Conservation (phyloP, 2,797 vertebrate species). For the Loriculus beryllinus region DNA sequence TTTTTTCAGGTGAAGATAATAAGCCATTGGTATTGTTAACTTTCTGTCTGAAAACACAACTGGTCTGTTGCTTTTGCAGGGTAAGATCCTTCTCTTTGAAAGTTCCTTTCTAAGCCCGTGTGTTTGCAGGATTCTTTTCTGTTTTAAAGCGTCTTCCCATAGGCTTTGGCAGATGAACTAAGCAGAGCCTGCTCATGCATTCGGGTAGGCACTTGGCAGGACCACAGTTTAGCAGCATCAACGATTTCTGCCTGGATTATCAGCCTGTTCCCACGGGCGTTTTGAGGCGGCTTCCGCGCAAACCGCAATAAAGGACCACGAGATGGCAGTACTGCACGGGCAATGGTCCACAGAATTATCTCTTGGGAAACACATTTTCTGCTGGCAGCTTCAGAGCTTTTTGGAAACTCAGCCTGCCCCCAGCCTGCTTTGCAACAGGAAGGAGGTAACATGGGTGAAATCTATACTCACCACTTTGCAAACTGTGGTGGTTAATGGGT, state of each 20-base stretch:
- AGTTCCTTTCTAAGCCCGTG: not conserved
- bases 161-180: not conserved
- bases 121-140: not conserved
- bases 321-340: conserved; percentile 70
- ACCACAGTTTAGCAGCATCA: not conserved
- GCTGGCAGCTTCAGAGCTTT: not conserved
- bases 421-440: not conserved
- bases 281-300: not conserved
- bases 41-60: not conserved
- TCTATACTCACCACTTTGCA: not conserved
- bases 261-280: not conserved
- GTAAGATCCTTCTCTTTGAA: not conserved
- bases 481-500: not conserved
- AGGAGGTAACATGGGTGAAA: not conserved
- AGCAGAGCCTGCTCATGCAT: not conserved
- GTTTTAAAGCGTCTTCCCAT: not conserved
- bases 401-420: not conserved
- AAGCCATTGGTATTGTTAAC: not conserved
- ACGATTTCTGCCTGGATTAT: not conserved
- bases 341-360: not conserved
- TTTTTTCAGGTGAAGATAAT: not conserved
- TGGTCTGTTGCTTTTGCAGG: not conserved
- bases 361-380: not conserved
- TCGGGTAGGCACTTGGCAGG: not conserved
- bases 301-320: not conserved